These are phyloP conservation scores for Huso huso DNA, from an alignment of 2,797 vertebrate species.

Conservation along the genomic window DNA sequence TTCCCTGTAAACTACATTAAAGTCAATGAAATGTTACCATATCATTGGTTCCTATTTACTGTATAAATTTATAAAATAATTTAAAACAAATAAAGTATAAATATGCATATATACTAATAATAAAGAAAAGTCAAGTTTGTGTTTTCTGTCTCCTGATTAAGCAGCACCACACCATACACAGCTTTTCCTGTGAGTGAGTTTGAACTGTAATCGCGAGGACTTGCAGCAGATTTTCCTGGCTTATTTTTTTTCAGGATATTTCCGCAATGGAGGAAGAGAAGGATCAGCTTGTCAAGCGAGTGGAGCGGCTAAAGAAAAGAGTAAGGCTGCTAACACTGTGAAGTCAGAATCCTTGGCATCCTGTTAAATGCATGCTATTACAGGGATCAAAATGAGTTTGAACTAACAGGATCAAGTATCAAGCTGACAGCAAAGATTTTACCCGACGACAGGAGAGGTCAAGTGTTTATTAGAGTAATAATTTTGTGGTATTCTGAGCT, in stretches of 20 bases:
- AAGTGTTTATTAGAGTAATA: constrained; percentile 36
- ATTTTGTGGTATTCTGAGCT: constrained; percentile 29
- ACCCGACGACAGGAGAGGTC: constrained; percentile 18
- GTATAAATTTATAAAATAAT: too few species aligned
- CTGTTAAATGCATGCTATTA: constrained; percentile 33
- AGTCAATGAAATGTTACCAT: too few species aligned
- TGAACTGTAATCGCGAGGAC: too few species aligned
- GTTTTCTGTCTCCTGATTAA: too few species aligned
- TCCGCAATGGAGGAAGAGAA: constrained; percentile 95
- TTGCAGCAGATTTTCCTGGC: constrained; percentile 7
- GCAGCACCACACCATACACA: too few species aligned
- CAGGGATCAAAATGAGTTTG: constrained; percentile 66
- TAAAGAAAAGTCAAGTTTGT: too few species aligned
- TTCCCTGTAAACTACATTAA: too few species aligned
- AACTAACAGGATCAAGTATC: constrained; percentile 47
- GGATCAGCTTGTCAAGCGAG: constrained; percentile 87
- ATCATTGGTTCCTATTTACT: too few species aligned
- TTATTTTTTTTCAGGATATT: constrained; percentile 71
- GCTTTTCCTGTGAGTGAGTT: too few species aligned
- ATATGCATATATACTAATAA: too few species aligned
- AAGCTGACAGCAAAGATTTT: constrained; percentile 38
- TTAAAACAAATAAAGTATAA: too few species aligned
- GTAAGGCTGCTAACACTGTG: constrained; percentile 54
- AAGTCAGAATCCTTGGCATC: constrained; percentile 37
- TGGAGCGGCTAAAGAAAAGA: constrained; percentile 89